Conservation (phyloP, 2,888 invertebrate species). For the Acronicta aceris region DNA sequence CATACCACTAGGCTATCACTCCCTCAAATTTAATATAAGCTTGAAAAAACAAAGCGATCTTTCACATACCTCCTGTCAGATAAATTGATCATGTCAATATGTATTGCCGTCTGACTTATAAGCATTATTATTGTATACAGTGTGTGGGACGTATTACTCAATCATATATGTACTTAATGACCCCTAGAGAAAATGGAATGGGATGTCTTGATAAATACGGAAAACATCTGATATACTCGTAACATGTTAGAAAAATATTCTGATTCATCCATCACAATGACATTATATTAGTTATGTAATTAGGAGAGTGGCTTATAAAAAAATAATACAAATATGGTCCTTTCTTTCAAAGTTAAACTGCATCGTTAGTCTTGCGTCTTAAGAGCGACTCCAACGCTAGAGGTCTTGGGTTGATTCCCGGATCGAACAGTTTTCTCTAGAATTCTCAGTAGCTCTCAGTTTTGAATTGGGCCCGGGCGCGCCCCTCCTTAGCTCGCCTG, state of each 20-base stretch:
- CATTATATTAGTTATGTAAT: constrained; percentile 22
- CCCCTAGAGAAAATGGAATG: constrained; percentile 11
- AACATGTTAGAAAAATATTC: constrained; percentile 9
- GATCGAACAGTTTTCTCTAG: no score
- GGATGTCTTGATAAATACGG: constrained; percentile 1
- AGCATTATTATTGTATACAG: constrained; percentile 8
- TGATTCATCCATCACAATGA: constrained; percentile 28
- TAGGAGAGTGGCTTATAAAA: not conserved
- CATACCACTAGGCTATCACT: no score
- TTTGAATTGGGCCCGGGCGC: no score
- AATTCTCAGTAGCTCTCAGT: no score
- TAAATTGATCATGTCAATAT: constrained; percentile 13
- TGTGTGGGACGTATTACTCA: constrained; percentile 8
- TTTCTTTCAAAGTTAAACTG: no score
- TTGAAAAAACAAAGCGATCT: not conserved
- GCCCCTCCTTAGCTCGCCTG: no score
- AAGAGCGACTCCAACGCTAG: no score
- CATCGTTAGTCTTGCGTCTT: no score
- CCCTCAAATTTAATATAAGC: no score
- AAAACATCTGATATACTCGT: constrained; percentile 24
- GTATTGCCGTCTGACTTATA: constrained; percentile 1
- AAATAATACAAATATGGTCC: no score
- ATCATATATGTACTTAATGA: constrained; percentile 11
- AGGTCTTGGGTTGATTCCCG: no score
- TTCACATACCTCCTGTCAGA: constrained; percentile 3